Base-by-base conservation (phyloP, 2,113 vertebrate species). In the Polypterus senegalus region DNA sequence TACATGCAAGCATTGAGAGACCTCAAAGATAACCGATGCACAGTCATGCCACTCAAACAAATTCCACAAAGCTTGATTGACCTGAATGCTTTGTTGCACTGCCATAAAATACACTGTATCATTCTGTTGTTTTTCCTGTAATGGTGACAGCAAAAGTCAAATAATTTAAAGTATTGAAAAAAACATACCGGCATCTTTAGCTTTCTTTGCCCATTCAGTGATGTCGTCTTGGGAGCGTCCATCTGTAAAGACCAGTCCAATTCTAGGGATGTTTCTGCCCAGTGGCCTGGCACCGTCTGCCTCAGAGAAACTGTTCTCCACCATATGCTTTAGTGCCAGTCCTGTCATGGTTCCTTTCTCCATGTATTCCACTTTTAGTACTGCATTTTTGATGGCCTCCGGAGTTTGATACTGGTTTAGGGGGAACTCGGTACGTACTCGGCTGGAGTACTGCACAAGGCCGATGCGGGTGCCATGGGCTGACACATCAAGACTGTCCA, bases 281-380 rank as follows among this genome's bases (percentile, higher is more conserved):
- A 73, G 43, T 10, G 88, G 70, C 54, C 93, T 82, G 67, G 90
- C 75, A 6, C 94, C 79, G 71, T 94, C 91, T 0, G 83, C 73
- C 80, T 95, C 91, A 0, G 91, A 89, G 82, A 99, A 99, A 69
- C 92, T 96, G 78, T 92, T 91, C 73, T 97, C 91, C 76, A 96
- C 77, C 94, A 98, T 90, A 79, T 98, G 93, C 48, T 92, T 92
- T 58, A 99, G 85, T 1, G 96, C 91, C 69, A 97, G 79, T 3
- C 95, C 96, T 0, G 95, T 98, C 94, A 98, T 97, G 27, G 95
- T 98, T 0, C 96, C 96, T n/a, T 95, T 97, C 78, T 97, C 95
- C 94, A 98, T 97, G 80, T 97, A 98, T 6, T 92, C 83, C 54
- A 99, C 81, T 3, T 88, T 90, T 85, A 88, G 84, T 46, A 99